Conservation (phyloP, 2,888 invertebrate genomes). For the Tiliacea aurago region DNA sequence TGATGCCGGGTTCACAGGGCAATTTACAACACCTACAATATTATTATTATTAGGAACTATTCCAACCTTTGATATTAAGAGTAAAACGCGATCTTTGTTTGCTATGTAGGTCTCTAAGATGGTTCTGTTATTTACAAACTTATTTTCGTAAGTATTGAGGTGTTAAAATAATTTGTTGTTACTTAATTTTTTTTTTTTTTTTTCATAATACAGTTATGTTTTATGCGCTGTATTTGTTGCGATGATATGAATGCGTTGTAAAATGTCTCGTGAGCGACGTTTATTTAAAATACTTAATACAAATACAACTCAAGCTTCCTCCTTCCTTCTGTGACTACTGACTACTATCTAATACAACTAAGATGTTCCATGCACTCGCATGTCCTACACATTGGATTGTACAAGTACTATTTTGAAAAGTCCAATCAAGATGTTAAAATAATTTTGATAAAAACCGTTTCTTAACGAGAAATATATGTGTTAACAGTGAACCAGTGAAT, state of each 20-base stretch:
- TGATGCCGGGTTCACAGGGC: conserved; percentile 47
- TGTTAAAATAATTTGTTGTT: conserved; percentile 25
- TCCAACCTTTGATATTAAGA: conserved; percentile 49
- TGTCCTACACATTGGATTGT: neutral
- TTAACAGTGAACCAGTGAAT: conserved; percentile 11
- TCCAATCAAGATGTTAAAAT: conserved; percentile 15
- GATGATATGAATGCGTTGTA: conserved; percentile 52
- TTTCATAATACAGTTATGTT: conserved; percentile 7
- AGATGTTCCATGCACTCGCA: neutral
- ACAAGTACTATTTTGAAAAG: conserved; percentile 1
- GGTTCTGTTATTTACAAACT: conserved; percentile 22
- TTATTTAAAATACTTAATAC: conserved; percentile 46
- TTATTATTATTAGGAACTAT: conserved; percentile 40
- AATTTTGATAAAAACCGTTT: neutral
- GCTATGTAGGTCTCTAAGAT: conserved; percentile 33
- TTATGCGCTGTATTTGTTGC: conserved; percentile 13
- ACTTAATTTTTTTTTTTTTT: conserved; percentile 20
- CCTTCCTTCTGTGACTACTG: conserved; percentile 43
- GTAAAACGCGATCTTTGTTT: conserved; percentile 34
- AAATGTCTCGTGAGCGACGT: conserved; percentile 57
- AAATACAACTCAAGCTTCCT: conserved; percentile 50
- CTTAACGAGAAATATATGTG: conserved; percentile 10
- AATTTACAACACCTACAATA: conserved; percentile 59
- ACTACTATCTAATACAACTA: conserved; percentile 16
- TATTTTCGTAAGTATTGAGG: conserved; percentile 43